Conservation (phyloP, 2,888 invertebrate species). For the Rotaria magnacalcarata region DNA sequence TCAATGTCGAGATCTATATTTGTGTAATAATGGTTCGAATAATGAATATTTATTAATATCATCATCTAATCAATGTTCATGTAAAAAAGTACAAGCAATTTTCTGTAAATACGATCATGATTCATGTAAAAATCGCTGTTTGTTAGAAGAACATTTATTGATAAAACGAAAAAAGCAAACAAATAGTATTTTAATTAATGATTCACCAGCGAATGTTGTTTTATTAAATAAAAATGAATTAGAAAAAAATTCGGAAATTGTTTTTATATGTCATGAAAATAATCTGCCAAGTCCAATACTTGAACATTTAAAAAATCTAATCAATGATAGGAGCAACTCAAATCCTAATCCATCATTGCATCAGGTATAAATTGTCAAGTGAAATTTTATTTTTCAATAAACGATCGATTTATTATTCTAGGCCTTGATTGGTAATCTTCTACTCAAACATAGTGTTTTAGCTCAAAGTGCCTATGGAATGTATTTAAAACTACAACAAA, state of each 20-base stretch:
- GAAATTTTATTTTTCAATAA: not conserved
- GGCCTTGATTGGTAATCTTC: not conserved
- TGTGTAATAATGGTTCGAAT: not conserved
- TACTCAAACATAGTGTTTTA: not conserved
- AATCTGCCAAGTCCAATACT: not conserved
- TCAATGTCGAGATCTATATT: not conserved
- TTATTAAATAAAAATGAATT: slow-evolving; percentile 12
- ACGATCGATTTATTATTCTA: not conserved
- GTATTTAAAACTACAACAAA: not conserved
- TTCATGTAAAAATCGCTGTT: not conserved
- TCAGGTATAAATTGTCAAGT: not conserved
- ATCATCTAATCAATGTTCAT: not conserved
- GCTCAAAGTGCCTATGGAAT: not conserved
- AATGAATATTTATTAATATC: not conserved
- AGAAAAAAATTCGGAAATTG: slow-evolving; percentile 2
- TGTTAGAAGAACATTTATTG: not conserved
- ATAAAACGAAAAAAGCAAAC: not conserved
- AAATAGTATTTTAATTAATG: not conserved
- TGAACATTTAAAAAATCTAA: slow-evolving; percentile 6
- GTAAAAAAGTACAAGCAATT: not conserved
- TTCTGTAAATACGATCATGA: not conserved
- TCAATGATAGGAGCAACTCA: not conserved
- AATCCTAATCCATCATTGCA: not conserved
- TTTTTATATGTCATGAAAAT: not conserved
- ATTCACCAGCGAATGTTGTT: not conserved